A percentile compares a stretch with the other conserved stretches of the same genome.
These are phyloP conservation scores for Rhagoletis zephyria DNA, from an alignment of 1,140 invertebrate species.

Conservation along the genomic window DNA sequence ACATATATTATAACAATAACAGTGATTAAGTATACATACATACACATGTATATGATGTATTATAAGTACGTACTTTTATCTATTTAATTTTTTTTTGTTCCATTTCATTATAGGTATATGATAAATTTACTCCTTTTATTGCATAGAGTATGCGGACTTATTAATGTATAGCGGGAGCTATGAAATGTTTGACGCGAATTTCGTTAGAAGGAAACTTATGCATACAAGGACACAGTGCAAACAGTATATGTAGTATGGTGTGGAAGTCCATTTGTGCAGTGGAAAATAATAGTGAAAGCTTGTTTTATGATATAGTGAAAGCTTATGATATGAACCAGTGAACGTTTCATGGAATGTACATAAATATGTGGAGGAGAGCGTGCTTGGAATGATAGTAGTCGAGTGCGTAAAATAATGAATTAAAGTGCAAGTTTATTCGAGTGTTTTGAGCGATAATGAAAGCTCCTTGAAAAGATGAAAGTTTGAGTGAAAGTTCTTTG, in stretches of 20 bases:
- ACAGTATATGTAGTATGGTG: background rate
- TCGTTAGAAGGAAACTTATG: background rate
- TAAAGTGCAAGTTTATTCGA: too few relatives aligned
- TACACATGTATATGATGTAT: background rate
- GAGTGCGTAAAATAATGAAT: too few relatives aligned
- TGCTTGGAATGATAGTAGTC: too few relatives aligned
- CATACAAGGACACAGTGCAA: slow-evolving; percentile 15
- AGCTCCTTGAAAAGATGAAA: background rate
- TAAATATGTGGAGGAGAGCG: too few relatives aligned
- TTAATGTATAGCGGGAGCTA: background rate
- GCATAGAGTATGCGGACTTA: too few relatives aligned
- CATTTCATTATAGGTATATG: background rate
- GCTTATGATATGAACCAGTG: background rate
- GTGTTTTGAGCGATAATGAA: background rate
- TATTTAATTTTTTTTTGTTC: background rate
- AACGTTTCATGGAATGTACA: background rate
- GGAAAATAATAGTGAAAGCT: background rate
- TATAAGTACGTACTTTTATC: background rate
- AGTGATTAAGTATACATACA: slow-evolving; percentile 46
- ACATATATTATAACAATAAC: slow-evolving; percentile 52
- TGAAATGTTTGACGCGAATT: background rate
- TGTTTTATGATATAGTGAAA: background rate
- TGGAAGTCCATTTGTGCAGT: background rate
- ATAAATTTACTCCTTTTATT: background rate
- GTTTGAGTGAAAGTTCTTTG: background rate